A percentile compares a stretch with the other conserved stretches of the same genome.
phyloP scores from a whole-genome alignment of 2,797 vertebrate species.

The Selene dorsalis region DNA sequence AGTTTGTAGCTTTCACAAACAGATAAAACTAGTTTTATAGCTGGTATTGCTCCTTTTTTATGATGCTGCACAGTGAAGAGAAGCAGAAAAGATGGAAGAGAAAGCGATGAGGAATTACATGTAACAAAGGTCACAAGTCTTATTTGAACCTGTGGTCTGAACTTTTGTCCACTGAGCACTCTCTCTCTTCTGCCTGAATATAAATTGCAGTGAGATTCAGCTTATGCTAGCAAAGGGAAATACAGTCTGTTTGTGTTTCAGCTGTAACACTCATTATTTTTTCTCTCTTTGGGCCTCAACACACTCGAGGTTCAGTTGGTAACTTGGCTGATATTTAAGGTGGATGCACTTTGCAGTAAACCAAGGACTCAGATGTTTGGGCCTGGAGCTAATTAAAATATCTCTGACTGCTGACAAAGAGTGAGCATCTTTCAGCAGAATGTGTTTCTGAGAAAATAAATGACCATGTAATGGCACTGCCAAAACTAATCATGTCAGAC shows the following conservation, averaged over 20 bases:
- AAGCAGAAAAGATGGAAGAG: neutral
- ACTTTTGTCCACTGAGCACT: slow-evolving; percentile 4
- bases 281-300: neutral
- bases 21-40: slow-evolving; percentile 10
- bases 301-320: neutral
- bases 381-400: slow-evolving; percentile 31
- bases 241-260: neutral
- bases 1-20: neutral
- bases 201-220: neutral
- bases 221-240: neutral
- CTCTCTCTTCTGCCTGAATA: slow-evolving; percentile 1
- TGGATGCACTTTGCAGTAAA: slow-evolving; percentile 11
- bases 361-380: slow-evolving; percentile 1
- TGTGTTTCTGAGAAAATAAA: slow-evolving; percentile 44
- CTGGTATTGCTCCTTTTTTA: slow-evolving; percentile 5
- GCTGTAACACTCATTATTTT: neutral
- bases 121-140: slow-evolving; percentile 27
- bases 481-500: slow-evolving; percentile 50
- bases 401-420: slow-evolving; percentile 30
- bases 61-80: no score
- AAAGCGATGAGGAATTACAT: slow-evolving; percentile 21
- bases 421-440: slow-evolving; percentile 36
- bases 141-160: slow-evolving; percentile 9
- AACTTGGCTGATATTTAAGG: slow-evolving; percentile 15
- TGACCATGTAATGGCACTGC: slow-evolving; percentile 44